Conservation (phyloP, 1,140 invertebrate genomes). For the Plutomurus gul region DNA sequence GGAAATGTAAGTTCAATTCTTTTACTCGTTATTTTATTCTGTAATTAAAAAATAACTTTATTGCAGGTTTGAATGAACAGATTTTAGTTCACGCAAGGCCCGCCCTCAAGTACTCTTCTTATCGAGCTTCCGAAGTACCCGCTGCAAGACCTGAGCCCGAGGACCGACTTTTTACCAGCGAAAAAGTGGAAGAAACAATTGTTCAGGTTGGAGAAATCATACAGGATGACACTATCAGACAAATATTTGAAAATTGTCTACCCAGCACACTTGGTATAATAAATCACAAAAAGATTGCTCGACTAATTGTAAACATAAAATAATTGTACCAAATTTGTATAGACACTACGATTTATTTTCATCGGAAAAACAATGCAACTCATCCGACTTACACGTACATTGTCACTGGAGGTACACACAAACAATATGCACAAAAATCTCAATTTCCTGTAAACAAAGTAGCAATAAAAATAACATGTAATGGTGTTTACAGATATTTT, state of each 20-base stretch:
- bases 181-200: constrained; percentile 35
- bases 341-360: constrained; percentile 44
- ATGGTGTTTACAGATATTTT: constrained; percentile 40
- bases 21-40: too few species aligned
- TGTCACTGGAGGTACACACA: constrained; percentile 41
- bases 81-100: too few species aligned
- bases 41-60: too few species aligned
- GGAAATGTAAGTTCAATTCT: too few species aligned
- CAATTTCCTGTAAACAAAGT: not conserved
- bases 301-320: not conserved
- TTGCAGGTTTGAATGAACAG: too few species aligned
- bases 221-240: constrained; percentile 32
- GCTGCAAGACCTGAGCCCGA: not conserved
- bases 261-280: constrained; percentile 43
- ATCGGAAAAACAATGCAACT: not conserved
- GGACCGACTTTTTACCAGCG: constrained; percentile 5
- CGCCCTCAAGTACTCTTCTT: too few species aligned
- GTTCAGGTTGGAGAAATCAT: constrained; percentile 11
- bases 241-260: constrained; percentile 44
- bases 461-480: not conserved
- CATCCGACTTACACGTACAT: constrained; percentile 45
- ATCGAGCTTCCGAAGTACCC: not conserved
- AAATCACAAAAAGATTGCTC: too few species aligned
- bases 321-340: not conserved
- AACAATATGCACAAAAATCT: not conserved